These are phyloP conservation scores for Sialis fuliginosa DNA, from an alignment of 2,888 invertebrate genomes.

Conservation along the genomic window DNA sequence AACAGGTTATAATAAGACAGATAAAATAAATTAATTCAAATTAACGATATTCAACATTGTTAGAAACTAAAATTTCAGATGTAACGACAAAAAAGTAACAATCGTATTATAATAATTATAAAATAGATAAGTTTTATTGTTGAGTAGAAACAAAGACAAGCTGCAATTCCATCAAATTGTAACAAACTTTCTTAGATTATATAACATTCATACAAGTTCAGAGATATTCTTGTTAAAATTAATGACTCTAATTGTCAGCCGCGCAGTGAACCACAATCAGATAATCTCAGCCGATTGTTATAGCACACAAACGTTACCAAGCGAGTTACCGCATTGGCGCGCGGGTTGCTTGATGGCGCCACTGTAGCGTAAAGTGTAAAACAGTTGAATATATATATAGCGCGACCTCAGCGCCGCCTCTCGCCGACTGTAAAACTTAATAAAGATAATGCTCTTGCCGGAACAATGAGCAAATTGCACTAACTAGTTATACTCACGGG, in stretches of 20 bases:
- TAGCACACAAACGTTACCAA: neutral
- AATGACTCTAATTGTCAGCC: neutral
- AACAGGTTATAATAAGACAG: too few relatives aligned
- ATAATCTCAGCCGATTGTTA: neutral
- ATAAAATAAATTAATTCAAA: too few relatives aligned
- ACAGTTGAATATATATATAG: slow-evolving; percentile 19
- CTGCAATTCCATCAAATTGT: too few relatives aligned
- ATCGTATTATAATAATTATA: too few relatives aligned
- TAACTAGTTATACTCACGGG: slow-evolving; percentile 15
- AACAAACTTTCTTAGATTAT: too few relatives aligned
- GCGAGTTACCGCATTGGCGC: neutral
- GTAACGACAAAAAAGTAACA: too few relatives aligned
- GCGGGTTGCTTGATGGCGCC: neutral
- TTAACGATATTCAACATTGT: too few relatives aligned
- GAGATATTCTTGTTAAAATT: neutral
- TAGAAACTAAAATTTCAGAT: too few relatives aligned
- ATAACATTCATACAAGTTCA: neutral
- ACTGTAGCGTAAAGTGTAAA: slow-evolving; percentile 11
- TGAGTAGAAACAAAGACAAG: too few relatives aligned
- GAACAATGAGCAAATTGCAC: slow-evolving; percentile 25
- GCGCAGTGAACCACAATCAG: neutral
- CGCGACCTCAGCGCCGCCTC: slow-evolving; percentile 13
- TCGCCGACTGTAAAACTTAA: slow-evolving; percentile 21
- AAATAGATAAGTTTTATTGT: too few relatives aligned
- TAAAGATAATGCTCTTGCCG: slow-evolving; percentile 24